phyloP scores from a whole-genome alignment of 2,113 vertebrate species.

The Menura novaehollandiae region DNA sequence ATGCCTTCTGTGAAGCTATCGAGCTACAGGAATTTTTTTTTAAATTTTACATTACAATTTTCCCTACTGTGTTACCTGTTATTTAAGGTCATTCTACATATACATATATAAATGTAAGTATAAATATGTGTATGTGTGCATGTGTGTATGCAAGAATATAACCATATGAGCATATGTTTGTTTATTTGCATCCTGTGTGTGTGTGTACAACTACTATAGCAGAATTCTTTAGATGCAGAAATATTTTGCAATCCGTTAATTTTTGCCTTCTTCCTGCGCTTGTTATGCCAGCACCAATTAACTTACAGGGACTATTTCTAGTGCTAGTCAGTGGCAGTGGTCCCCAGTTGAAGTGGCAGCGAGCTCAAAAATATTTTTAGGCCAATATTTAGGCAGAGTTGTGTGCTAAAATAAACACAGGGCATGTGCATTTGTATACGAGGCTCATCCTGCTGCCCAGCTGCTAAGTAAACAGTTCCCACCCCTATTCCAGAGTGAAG shows the following conservation, averaged over 20 bases:
- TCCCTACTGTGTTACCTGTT: background rate
- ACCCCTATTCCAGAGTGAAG: background rate
- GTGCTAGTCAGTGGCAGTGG: background rate
- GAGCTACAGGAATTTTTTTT: background rate
- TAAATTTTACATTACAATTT: background rate
- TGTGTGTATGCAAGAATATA: background rate
- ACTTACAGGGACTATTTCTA: background rate
- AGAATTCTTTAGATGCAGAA: slow-evolving; percentile 2
- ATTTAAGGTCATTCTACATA: background rate
- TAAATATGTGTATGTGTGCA: background rate
- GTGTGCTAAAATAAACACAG: background rate
- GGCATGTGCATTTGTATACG: background rate
- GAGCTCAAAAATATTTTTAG: background rate
- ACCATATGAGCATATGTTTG: background rate
- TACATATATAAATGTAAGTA: background rate
- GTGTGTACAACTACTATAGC: background rate
- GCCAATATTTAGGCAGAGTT: background rate
- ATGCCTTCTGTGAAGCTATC: background rate
- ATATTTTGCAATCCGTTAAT: background rate
- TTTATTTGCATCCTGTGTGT: background rate
- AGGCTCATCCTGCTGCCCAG: background rate
- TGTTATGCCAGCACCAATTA: background rate
- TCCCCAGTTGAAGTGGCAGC: background rate
- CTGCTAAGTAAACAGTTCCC: background rate
- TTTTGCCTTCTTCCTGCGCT: background rate